phyloP scores from a whole-genome alignment of 2,888 invertebrate genomes.

The Diabrotica balteata region DNA sequence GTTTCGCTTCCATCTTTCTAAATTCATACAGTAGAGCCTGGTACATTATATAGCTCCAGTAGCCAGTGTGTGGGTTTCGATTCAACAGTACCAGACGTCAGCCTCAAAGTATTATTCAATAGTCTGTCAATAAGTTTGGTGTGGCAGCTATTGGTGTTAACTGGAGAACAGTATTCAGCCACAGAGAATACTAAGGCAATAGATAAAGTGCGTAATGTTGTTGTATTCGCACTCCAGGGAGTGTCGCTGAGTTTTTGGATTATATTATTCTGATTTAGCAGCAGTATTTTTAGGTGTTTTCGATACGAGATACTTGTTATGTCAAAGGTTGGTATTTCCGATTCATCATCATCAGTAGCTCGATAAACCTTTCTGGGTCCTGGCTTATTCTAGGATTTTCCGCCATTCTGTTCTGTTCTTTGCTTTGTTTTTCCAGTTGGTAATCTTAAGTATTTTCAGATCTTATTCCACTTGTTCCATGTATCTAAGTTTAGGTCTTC shows the following conservation, averaged over 20 bases:
- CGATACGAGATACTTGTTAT: no score
- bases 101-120: background rate
- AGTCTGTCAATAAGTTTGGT: background rate
- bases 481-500: no score
- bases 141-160: background rate
- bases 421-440: no score
- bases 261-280: background rate
- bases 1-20: background rate
- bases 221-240: background rate
- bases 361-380: no score
- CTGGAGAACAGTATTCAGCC: background rate
- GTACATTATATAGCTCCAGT: background rate
- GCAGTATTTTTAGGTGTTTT: no score
- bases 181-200: no score
- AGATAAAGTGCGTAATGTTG: background rate
- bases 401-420: no score
- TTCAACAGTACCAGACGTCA: background rate
- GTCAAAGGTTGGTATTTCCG: no score
- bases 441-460: no score
- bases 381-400: no score
- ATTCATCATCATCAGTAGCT: no score
- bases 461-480: no score
- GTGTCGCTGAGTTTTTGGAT: background rate
- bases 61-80: background rate
- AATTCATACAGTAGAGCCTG: background rate